Evolutionary conservation across 1,140 invertebrate species (phyloP).

Genomic region (Musca domestica): DNA sequence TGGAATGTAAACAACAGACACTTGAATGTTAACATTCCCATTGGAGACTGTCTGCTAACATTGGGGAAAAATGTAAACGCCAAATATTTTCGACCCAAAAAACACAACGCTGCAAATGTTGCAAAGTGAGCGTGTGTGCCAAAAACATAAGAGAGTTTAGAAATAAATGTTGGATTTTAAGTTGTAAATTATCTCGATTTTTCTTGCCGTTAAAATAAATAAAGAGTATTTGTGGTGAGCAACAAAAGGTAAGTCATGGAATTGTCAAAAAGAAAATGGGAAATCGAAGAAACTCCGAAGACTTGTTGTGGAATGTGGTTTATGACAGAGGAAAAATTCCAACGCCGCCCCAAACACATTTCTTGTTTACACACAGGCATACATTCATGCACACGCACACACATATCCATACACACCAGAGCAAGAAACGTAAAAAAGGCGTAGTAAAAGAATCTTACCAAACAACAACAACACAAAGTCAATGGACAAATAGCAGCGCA

Average conservation of each 20-base stretch:
- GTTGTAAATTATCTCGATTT: neutral
- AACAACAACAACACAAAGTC: slow-evolving; percentile 9
- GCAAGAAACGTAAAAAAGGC: slow-evolving; percentile 14
- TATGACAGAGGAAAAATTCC: neutral
- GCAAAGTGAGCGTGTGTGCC: too few species aligned
- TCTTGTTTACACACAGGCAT: slow-evolving; percentile 11
- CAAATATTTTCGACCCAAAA: too few species aligned
- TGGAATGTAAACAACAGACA: too few species aligned
- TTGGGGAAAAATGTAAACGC: too few species aligned
- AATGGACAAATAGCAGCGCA: too few species aligned
- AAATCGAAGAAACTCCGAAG: neutral
- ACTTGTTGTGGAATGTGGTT: neutral
- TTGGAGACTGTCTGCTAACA: too few species aligned
- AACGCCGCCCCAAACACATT: slow-evolving; percentile 12
- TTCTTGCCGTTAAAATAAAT: neutral
- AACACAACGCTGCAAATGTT: too few species aligned
- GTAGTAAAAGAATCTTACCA: slow-evolving; percentile 5
- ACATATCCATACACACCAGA: too few species aligned
- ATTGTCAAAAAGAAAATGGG: neutral
- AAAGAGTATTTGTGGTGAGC: neutral
- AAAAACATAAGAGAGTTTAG: too few species aligned
- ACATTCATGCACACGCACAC: too few species aligned
- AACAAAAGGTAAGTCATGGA: slow-evolving; percentile 6
- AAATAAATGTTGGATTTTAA: slow-evolving; percentile 22
- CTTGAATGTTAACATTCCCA: too few species aligned